Base-by-base conservation (phyloP, 1,140 invertebrate genomes). In the Zaprionus inermis region DNA sequence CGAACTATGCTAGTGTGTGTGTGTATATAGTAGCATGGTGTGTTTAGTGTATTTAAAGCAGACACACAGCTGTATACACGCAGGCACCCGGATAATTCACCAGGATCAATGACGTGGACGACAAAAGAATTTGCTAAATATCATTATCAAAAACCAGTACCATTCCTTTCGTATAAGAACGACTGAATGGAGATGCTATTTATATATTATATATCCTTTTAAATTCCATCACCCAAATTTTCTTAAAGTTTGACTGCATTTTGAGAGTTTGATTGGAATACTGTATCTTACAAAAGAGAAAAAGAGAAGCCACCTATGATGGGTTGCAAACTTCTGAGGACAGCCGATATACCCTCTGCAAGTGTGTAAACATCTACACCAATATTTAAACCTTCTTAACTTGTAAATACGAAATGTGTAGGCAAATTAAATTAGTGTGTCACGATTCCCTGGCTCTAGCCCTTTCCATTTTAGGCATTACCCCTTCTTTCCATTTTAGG, bases 351-450 rank as follows among this genome's bases (percentile, higher is more conserved):
- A 6, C 66, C 52, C 55, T 52, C 66, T 49, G 63, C 78, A 74
- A 52, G 69, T 28, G 73, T 41, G 55, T 60, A 63, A 63, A 24
- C 20, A 54, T 22, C 9, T 51, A 49, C n/a, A 28, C 30, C 18
- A 72, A 44, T 49, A 73, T 32, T 24, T 52, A 36, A 71, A 6
- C 65, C 83, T 79, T 86, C 79, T 73, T 77, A 83, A 70, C 76
- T 78, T 67, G 74, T 77, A 89, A 88, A 84, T 78, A 84, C 49
- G 64, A 80, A 88, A 84, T 83, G 83, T 80, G 79, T 80, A 77
- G 64, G 32, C 73, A 89, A 89, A 88, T 88, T 80, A 89, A 84
- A 88, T 89, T 89, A 89, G 80, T 74, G 63, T 89, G 67, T 83
- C 84, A 78, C 66, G 67, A 60, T 32, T 71, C 76, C 55, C 36